A percentile compares a stretch with the other conserved stretches of the same genome.
phyloP scores from a whole-genome alignment of 2,888 invertebrate species.

The Andrena hattorfiana region DNA sequence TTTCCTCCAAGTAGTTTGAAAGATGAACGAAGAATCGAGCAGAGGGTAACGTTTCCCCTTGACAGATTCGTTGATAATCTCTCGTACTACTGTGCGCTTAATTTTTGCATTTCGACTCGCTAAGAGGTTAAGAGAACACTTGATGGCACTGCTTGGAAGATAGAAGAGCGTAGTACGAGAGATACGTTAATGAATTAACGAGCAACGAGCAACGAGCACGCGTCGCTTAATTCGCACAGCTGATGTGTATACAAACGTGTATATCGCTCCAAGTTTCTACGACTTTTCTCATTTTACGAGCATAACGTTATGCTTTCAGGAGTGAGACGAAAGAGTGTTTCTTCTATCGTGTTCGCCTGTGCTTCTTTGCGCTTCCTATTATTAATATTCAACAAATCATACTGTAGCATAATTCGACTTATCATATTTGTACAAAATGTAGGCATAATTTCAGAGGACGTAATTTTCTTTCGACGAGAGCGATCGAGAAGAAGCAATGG shows the following conservation, averaged over 20 bases:
- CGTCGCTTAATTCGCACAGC: conserved; percentile 33
- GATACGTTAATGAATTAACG: conserved; percentile 21
- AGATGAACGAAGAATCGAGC: conserved; percentile 14
- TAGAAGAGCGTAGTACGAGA: neutral
- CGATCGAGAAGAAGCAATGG: conserved; percentile 7
- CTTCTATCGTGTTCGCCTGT: conserved; percentile 50
- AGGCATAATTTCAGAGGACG: conserved; percentile 57
- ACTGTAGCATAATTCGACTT: conserved; percentile 60
- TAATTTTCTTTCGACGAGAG: conserved; percentile 53
- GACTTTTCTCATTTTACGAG: conserved; percentile 24
- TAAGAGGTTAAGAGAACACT: neutral
- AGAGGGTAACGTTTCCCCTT: neutral
- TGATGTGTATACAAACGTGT: conserved; percentile 35
- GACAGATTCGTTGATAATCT: conserved; percentile 20
- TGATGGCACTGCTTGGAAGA: neutral
- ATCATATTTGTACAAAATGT: conserved; percentile 74
- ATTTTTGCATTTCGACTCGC: neutral
- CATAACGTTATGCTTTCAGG: conserved; percentile 35
- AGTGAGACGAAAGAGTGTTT: conserved; percentile 33
- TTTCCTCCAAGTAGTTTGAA: conserved; percentile 25
- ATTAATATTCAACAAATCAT: conserved; percentile 40
- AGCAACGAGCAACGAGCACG: neutral
- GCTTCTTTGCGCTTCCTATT: conserved; percentile 62
- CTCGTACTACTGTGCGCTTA: conserved; percentile 11
- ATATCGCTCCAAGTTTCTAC: conserved; percentile 42